Conservation (phyloP, 2,797 vertebrate species). For the Pyrrhura leucotis region DNA sequence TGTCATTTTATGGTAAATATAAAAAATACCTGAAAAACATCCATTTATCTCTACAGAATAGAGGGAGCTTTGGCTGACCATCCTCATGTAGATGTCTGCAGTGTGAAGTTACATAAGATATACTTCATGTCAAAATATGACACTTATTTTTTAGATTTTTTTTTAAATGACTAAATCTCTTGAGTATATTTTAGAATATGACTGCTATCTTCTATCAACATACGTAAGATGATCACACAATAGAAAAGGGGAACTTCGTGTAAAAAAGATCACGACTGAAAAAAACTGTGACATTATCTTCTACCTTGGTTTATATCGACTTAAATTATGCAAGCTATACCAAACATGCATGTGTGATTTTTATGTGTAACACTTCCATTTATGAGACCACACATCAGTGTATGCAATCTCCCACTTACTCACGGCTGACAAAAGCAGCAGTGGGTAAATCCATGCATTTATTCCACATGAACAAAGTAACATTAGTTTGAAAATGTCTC, state of each 20-base stretch:
- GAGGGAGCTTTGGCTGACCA: background rate
- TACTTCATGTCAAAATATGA: background rate
- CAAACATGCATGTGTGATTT: background rate
- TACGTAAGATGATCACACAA: background rate
- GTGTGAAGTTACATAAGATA: background rate
- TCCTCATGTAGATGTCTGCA: background rate
- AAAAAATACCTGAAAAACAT: background rate
- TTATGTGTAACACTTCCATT: background rate
- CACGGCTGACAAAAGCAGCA: background rate
- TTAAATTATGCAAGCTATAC: background rate
- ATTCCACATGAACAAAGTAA: background rate
- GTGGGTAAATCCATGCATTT: background rate
- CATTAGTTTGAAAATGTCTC: background rate
- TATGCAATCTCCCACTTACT: background rate
- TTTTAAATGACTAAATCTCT: background rate
- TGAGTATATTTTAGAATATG: background rate
- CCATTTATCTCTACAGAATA: background rate
- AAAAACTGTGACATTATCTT: background rate
- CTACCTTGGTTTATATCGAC: background rate
- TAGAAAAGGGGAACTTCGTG: background rate
- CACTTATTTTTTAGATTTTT: background rate
- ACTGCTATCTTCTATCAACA: background rate
- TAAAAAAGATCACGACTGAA: background rate
- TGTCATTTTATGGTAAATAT: background rate
- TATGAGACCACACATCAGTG: accelerated